These are phyloP conservation scores for Drosophila formosana DNA, from an alignment of 2,888 invertebrate species.

Conservation along the genomic window DNA sequence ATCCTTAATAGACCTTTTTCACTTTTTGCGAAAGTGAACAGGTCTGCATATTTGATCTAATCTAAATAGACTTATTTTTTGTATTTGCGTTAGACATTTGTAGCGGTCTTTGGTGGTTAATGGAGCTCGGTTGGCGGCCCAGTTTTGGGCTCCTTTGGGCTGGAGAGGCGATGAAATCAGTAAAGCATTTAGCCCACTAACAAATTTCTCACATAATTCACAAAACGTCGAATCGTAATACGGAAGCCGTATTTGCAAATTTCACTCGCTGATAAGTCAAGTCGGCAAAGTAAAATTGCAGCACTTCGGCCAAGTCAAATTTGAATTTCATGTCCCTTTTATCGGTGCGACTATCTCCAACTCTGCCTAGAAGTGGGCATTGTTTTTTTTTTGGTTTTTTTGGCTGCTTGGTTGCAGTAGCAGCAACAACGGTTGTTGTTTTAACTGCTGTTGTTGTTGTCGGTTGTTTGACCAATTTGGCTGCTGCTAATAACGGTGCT, in stretches of 20 bases:
- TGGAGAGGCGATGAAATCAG: conserved; percentile 44
- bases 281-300: conserved; percentile 62
- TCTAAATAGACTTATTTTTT: conserved; percentile 45
- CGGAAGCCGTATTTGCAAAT: conserved; percentile 77
- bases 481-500: conserved; percentile 70
- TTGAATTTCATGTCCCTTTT: conserved; percentile 83
- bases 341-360: conserved; percentile 76
- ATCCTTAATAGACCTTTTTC: too few species aligned
- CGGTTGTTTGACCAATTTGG: conserved; percentile 65
- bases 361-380: conserved; percentile 59
- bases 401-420: not conserved
- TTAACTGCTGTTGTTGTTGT: conserved; percentile 34
- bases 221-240: conserved; percentile 79
- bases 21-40: too few species aligned
- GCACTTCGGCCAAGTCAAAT: conserved; percentile 70
- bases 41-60: not conserved
- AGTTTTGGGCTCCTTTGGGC: conserved; percentile 18
- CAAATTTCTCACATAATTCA: conserved; percentile 79
- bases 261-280: conserved; percentile 72
- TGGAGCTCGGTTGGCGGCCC: conserved; percentile 31
- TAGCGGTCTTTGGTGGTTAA: conserved; percentile 32
- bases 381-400: conserved; percentile 31
- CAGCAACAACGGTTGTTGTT: conserved; percentile 13
- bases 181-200: conserved; percentile 64
- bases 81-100: conserved; percentile 37